Conservation (phyloP, 2,888 invertebrate genomes). For the Polyommatus iphigenia region DNA sequence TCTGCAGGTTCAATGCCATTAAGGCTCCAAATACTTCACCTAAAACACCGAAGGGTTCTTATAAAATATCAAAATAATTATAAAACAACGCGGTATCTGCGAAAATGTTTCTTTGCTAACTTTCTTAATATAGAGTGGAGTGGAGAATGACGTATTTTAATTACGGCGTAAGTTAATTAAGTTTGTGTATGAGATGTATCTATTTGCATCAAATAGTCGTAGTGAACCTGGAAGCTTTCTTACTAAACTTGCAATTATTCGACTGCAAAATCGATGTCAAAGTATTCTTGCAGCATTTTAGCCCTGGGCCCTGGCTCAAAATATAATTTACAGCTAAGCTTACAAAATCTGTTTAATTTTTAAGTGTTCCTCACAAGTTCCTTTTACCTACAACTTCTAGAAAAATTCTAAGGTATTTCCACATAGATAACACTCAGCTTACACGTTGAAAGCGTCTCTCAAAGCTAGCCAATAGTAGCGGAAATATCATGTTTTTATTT, state of each 20-base stretch:
- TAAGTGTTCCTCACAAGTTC: too few relatives aligned
- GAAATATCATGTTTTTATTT: slow-evolving; percentile 25
- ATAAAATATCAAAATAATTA: slow-evolving; percentile 38
- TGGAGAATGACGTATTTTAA: not conserved
- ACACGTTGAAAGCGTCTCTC: not conserved
- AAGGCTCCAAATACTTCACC: slow-evolving; percentile 53
- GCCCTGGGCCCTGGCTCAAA: too few relatives aligned
- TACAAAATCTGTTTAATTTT: not conserved
- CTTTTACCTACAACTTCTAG: not conserved
- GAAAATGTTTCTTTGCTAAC: slow-evolving; percentile 15
- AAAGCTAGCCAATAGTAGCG: not conserved
- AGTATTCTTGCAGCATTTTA: not conserved
- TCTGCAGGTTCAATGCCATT: slow-evolving; percentile 65
- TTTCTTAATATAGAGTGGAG: slow-evolving; percentile 3
- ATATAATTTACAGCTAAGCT: not conserved
- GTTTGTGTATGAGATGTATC: not conserved
- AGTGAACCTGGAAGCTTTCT: not conserved
- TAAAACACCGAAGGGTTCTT: slow-evolving; percentile 47
- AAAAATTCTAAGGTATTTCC: not conserved
- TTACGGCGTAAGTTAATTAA: slow-evolving; percentile 17
- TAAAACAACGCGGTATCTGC: slow-evolving; percentile 20
- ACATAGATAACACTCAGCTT: not conserved
- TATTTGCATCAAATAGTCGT: slow-evolving; percentile 6
- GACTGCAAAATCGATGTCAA: not conserved
- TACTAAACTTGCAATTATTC: not conserved